phyloP scores from a whole-genome alignment of 1,140 invertebrate species.

The Steinernema feltiae region DNA sequence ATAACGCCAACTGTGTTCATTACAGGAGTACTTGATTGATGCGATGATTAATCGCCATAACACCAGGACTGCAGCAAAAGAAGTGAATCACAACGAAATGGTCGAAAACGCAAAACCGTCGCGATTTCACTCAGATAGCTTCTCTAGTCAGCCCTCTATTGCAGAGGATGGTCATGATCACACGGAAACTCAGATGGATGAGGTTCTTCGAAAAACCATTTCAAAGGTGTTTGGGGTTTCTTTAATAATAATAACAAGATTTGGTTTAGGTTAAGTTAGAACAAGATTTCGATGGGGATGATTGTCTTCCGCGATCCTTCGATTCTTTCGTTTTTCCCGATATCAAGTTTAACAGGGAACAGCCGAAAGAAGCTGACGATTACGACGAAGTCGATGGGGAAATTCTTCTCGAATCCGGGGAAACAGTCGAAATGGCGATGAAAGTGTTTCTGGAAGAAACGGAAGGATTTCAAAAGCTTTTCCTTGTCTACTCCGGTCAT shows the following conservation, averaged over 20 bases:
- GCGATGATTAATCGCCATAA: constrained; percentile 5
- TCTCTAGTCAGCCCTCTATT: background rate
- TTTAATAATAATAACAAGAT: background rate
- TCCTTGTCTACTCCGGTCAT: background rate
- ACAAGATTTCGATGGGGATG: background rate
- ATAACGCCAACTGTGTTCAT: no score
- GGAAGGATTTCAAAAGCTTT: background rate
- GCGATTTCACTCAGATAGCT: background rate
- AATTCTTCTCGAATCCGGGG: background rate
- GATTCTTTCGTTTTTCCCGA: background rate
- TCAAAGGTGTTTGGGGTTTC: background rate
- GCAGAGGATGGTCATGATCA: background rate
- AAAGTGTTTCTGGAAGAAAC: constrained; percentile 12
- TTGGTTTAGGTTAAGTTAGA: background rate
- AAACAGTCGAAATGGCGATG: background rate
- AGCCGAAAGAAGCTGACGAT: background rate
- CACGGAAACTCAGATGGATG: background rate
- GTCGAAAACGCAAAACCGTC: background rate
- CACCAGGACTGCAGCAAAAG: background rate
- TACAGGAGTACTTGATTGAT: background rate
- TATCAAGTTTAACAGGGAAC: background rate
- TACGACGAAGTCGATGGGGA: background rate
- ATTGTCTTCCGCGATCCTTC: background rate
- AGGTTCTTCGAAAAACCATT: background rate
- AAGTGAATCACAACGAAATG: background rate